phyloP scores from a whole-genome alignment of 30 jellyfish, hydroid and myxozoan genomes.

The Turritopsis rubra region DNA sequence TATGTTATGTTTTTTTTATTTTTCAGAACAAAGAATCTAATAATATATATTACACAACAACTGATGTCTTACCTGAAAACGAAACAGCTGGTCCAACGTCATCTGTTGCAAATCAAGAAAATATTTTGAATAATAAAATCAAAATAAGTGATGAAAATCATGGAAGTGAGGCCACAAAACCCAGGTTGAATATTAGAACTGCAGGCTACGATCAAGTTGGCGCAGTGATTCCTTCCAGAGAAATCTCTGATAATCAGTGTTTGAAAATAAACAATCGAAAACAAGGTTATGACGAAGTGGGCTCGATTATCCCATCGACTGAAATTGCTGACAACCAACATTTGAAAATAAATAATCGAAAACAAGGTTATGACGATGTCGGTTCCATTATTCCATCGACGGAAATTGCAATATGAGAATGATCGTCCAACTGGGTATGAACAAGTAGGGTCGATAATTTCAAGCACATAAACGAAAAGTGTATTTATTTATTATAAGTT shows the following conservation, averaged over 20 bases:
- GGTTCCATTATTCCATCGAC: neutral
- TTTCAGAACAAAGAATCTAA: neutral
- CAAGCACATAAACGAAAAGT: too few relatives aligned
- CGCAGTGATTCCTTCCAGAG: neutral
- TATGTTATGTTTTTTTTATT: neutral
- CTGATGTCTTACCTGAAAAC: too few relatives aligned
- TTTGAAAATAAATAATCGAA: neutral
- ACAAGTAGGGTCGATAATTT: too few relatives aligned
- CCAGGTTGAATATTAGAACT: neutral
- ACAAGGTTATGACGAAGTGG: neutral
- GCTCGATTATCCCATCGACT: neutral
- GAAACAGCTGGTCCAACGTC: too few relatives aligned
- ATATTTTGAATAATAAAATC: too few relatives aligned
- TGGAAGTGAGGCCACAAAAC: too few relatives aligned
- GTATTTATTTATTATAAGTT: too few relatives aligned
- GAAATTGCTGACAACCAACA: neutral
- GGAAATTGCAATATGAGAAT: too few relatives aligned
- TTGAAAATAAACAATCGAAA: neutral
- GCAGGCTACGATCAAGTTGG: neutral
- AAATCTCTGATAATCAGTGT: neutral
- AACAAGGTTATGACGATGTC: neutral
- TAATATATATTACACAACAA: neutral
- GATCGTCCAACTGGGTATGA: too few relatives aligned
- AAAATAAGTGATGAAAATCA: too few relatives aligned
- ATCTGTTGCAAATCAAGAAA: neutral